Base-by-base conservation (phyloP, 2,113 vertebrate species). In the Spea multiplicata region DNA sequence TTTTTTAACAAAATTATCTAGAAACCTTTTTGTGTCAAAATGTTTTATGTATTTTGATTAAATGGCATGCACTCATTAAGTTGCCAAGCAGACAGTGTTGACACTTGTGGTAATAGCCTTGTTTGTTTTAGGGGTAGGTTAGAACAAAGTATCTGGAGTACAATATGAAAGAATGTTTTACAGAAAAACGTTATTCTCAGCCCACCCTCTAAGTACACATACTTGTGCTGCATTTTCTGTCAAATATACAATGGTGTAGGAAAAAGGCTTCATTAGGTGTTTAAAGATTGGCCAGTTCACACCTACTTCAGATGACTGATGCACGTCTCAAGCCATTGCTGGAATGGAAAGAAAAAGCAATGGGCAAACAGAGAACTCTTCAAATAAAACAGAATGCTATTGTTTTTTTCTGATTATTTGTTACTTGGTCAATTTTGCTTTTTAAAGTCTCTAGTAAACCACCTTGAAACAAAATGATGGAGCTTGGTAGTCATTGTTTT, bases 41-140 rank as follows among this genome's bases (percentile, higher is more conserved):
- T 86, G 85, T 86, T 87, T 86, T 62, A 71, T 74, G 84, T 85
- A 84, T 66, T 82, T 65, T 0, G 64, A 59, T 76, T 87, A 45
- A 65, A 2, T 79, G 78, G 47, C 76, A 81, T 46, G 14, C 82
- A 82, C 81, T 81, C 61, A 83, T 0, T 72, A 66, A 66, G 82
- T 83, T 85, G 73, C 81, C 55, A 85, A 3, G 7, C 8, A 3
- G 0, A 0, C 80, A 8, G 73, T 82, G 81, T 67, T 84, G 62
- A 82, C 84, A 66, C 64, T 44, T 65, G 73, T 57, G 8, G 45
- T 30, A 67, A 74, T 30, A 30, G 6, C 55, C 65, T 13, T 79
- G 83, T n/a, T 82, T 81, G 30, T 16, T 82, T 83, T 78, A 53
- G n/a, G 17, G 47, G 49, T 78, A 62, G 75, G 69, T 50, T 17